Conservation (phyloP, 2,113 vertebrate genomes). For the Odobenus rosmarus region DNA sequence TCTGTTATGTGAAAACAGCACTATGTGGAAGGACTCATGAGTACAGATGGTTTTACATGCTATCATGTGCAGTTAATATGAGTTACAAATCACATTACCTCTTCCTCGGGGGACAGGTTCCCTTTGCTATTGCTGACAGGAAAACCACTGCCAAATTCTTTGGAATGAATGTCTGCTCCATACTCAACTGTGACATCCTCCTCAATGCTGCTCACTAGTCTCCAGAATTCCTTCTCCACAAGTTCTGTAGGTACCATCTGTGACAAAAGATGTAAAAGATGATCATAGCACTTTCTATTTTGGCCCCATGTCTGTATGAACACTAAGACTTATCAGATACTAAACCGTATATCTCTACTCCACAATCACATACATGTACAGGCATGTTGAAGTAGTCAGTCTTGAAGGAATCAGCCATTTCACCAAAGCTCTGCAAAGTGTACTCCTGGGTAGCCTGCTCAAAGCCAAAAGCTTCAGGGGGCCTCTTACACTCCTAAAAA, state of each 20-base stretch:
- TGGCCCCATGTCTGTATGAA: neutral
- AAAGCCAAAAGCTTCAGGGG: slow-evolving; percentile 92
- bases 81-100: slow-evolving; percentile 80
- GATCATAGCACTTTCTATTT: fast-evolving
- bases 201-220: slow-evolving; percentile 93
- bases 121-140: slow-evolving; percentile 90
- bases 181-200: slow-evolving; percentile 96
- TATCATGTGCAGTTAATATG: neutral
- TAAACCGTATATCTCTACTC: neutral
- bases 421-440: slow-evolving; percentile 93
- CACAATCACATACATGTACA: slow-evolving; percentile 88
- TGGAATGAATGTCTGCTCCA: slow-evolving; percentile 95
- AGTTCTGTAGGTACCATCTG: slow-evolving; percentile 95
- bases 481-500: slow-evolving; percentile 90
- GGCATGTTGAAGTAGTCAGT: slow-evolving; percentile 96
- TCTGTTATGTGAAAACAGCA: neutral
- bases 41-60: neutral
- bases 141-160: slow-evolving; percentile 95
- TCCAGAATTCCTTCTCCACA: slow-evolving; percentile 95
- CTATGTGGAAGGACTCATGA: neutral
- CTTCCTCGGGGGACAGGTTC: slow-evolving; percentile 90
- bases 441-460: slow-evolving; percentile 94
- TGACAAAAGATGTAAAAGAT: fast-evolving
- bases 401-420: slow-evolving; percentile 94
- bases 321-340: neutral